Conservation (phyloP, 1,140 invertebrate genomes). For the Conopomorpha cramerella region DNA sequence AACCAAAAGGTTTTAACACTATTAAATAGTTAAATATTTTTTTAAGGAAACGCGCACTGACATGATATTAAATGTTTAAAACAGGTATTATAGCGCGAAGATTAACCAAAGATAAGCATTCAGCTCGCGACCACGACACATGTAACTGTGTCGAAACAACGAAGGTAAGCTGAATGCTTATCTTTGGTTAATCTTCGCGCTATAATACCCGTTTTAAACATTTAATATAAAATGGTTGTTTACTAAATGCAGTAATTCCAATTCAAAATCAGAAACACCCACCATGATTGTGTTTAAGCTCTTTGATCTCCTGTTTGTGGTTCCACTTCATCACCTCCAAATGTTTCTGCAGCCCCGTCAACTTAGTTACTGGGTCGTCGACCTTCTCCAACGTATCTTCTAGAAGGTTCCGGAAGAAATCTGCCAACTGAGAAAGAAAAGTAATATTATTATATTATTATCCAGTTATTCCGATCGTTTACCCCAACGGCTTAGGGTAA, state of each 20-base stretch:
- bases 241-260: background rate
- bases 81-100: too few species aligned
- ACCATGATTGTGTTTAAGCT: constrained; percentile 43
- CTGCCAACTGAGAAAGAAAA: constrained; percentile 33
- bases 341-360: constrained; percentile 21
- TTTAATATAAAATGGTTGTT: background rate
- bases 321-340: constrained; percentile 34
- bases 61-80: too few species aligned
- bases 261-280: background rate
- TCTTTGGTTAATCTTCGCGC: background rate
- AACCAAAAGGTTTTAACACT: too few species aligned
- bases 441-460: too few species aligned
- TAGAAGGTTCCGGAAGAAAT: constrained; percentile 39
- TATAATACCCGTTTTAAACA: background rate
- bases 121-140: too few species aligned
- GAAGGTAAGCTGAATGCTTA: background rate
- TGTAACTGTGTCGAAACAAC: too few species aligned
- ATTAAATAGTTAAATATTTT: too few species aligned
- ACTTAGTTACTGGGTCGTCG: constrained; percentile 24
- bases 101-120: too few species aligned
- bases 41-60: too few species aligned
- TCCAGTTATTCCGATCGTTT: too few species aligned
- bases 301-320: constrained; percentile 45
- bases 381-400: constrained; percentile 36
- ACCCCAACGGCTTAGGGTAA: too few species aligned